These are phyloP conservation scores for Drosophila imparisetae DNA, from an alignment of 2,888 invertebrate species.

Conservation along the genomic window DNA sequence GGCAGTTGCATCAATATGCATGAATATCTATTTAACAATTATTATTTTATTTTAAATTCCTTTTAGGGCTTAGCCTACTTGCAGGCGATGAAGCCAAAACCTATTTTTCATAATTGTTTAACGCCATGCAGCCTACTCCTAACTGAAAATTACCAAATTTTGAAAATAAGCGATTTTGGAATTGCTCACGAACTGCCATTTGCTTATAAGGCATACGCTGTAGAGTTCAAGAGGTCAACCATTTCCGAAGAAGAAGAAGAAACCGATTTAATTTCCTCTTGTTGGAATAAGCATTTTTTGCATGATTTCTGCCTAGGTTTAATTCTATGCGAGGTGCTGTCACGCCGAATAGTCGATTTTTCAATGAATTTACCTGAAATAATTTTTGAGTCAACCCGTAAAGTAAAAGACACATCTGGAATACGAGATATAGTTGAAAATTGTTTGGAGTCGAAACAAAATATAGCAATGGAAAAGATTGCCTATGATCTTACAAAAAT, in stretches of 20 bases:
- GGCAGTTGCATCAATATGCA: not conserved
- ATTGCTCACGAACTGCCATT: not conserved
- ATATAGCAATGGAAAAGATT: not conserved
- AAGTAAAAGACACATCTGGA: fast-evolving
- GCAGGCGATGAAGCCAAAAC: not conserved
- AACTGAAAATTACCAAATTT: not conserved
- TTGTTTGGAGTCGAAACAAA: no score
- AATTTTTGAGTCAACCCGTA: not conserved
- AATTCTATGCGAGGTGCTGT: not conserved
- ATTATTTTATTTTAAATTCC: not conserved
- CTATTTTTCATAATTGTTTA: not conserved
- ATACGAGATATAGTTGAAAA: fast-evolving
- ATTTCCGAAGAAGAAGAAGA: no score
- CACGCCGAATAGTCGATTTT: not conserved
- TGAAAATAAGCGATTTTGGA: not conserved
- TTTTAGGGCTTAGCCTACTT: not conserved
- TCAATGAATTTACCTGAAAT: fast-evolving
- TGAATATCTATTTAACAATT: not conserved
- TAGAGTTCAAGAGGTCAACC: no score
- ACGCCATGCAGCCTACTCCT: not conserved
- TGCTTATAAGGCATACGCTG: not conserved
- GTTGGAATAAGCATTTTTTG: not conserved
- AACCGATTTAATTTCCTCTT: fast-evolving
- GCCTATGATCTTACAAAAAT: not conserved
- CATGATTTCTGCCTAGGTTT: not conserved